phyloP scores from a whole-genome alignment of 2,113 vertebrate species.

The Salvelinus namaycush region DNA sequence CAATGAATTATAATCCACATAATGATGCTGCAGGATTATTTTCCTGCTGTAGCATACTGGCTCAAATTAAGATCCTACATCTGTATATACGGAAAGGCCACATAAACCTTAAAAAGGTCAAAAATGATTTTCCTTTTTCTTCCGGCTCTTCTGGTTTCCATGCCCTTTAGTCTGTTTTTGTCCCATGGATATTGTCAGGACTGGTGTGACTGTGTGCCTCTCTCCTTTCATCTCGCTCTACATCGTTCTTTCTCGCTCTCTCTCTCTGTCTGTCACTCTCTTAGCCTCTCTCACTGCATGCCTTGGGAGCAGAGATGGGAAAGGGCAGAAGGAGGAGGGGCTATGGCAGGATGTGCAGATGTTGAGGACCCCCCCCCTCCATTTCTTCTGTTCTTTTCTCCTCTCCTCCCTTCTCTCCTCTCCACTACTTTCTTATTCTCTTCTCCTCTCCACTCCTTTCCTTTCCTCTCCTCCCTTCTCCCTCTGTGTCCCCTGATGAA shows the following conservation, averaged over 20 bases:
- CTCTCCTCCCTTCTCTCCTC: not conserved
- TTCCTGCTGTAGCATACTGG: too few relatives aligned
- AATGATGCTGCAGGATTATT: too few relatives aligned
- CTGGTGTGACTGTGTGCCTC: not conserved
- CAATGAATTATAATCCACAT: too few relatives aligned
- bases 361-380: too few relatives aligned
- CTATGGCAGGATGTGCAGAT: too few relatives aligned
- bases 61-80: too few relatives aligned
- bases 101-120: constrained; percentile 4
- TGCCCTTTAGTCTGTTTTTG: constrained; percentile 2
- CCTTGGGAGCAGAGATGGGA: too few relatives aligned
- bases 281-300: too few relatives aligned
- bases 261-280: too few relatives aligned
- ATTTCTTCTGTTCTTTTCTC: not conserved
- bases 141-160: not conserved
- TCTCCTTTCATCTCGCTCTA: not conserved
- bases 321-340: too few relatives aligned
- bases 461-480: not conserved
- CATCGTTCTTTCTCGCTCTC: too few relatives aligned
- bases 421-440: not conserved
- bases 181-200: too few relatives aligned
- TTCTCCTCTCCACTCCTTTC: not conserved
- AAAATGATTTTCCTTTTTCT: constrained; percentile 4
- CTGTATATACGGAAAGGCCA: not conserved
- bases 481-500: not conserved